A percentile compares a stretch with the other conserved stretches of the same genome.
phyloP scores from a whole-genome alignment of 2,888 invertebrate genomes.

The Leptinotarsa haldemani region DNA sequence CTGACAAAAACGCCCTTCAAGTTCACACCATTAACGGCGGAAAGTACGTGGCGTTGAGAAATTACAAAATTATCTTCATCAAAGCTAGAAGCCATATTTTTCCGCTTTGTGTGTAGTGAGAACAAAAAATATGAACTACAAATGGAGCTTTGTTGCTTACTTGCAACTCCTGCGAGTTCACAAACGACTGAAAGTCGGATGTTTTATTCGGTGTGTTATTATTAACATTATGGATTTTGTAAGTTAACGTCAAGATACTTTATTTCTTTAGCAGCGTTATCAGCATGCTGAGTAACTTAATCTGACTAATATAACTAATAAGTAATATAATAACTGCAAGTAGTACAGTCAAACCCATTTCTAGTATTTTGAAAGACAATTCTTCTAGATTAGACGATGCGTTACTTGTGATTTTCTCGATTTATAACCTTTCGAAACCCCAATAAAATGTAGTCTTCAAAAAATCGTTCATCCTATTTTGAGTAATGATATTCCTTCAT shows the following conservation, averaged over 20 bases:
- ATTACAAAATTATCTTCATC: conserved; percentile 8
- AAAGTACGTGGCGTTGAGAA: background rate
- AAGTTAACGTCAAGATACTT: background rate
- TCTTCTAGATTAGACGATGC: too few species aligned
- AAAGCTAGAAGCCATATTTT: conserved; percentile 9
- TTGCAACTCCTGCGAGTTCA: background rate
- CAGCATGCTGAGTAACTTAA: too few species aligned
- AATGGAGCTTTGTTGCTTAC: background rate
- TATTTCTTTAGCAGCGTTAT: background rate
- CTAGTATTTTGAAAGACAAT: too few species aligned
- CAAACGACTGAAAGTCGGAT: conserved; percentile 3
- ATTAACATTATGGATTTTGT: background rate
- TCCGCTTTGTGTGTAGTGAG: background rate
- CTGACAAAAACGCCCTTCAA: conserved; percentile 11
- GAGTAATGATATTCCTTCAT: too few species aligned
- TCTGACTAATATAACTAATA: too few species aligned
- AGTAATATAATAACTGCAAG: too few species aligned
- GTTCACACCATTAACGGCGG: background rate
- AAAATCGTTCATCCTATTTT: too few species aligned
- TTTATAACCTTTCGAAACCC: too few species aligned
- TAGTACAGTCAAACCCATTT: too few species aligned
- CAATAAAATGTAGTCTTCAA: too few species aligned
- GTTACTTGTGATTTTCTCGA: too few species aligned
- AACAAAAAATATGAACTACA: background rate
- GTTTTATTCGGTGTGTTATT: background rate